Base-by-base conservation (phyloP, 2,888 invertebrate species). In the Apamea crenata region DNA sequence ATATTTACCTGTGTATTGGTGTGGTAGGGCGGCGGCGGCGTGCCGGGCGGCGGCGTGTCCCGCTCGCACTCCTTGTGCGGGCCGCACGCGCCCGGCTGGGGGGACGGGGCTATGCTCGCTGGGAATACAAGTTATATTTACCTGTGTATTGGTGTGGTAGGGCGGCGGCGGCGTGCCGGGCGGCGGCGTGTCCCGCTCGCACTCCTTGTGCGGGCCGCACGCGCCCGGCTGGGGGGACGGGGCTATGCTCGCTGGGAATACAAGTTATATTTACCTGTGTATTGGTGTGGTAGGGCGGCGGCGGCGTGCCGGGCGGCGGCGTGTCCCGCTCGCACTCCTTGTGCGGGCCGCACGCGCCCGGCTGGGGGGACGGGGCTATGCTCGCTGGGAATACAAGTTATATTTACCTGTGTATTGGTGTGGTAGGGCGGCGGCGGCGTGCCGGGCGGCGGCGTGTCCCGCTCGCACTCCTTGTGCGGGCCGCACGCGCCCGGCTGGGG, bases 121-220 rank as follows among this genome's bases (percentile, higher is more conserved):
- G 53, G 18, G 18, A 6, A 18, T 1, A 50, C 5, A 0, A 50
- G 6, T n/a, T n/a, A n/a, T 47, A 16, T 16, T 47, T 3, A 95
- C 95, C 94, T 95, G 96, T 44, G 95, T 94, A 87, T 95, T 95
- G 84, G 94, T 95, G 36, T 94, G 94, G 95, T 99, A 99, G 1
- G 99, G 99, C 36, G 99, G 99, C 32, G 99, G 99, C 36, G 99
- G n/a, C n/a, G n/a, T n/a, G n/a, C n/a, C n/a, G n/a, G n/a, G n/a
- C n/a, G n/a, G n/a, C n/a, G n/a, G 98, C 29, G 98, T 98, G 74
- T 98, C 98, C 0, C 98, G 98, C 66, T 91, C 87, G 91, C 92
- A 86, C 74, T 36, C 36, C 36, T 36, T 36, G 36, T 3, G 36
- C 36, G 36, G 3, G 36, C 36, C 36, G 36, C 36, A 36, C 12